Evolutionary conservation across 1,140 invertebrate species (phyloP), one percentile per base, ranked within the genome.

Genomic region (Polypedilum vanderplanki): DNA sequence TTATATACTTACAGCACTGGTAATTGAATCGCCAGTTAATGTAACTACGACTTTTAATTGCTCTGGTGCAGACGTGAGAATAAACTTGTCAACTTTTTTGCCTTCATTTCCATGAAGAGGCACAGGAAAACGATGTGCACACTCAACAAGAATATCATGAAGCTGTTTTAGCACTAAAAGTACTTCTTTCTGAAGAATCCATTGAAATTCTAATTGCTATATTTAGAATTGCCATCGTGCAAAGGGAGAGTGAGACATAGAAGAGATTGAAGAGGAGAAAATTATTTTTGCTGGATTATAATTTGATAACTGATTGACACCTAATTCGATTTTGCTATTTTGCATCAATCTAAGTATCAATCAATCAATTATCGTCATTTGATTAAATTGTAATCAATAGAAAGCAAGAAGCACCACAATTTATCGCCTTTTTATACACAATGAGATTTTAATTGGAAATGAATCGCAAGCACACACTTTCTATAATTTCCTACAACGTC

Each of bases 131-230:
- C 91, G 86, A 78, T 91, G 88, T 10, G 91, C 91, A 85, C 93
- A 95, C 85, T 95, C 93, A 79, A 92, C 88, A 79, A 96, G 85
- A 79, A 96, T 91, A 75, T 90, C 88, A 78, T 93, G 90, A 22
- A 96, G 86, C 80, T 95, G 92, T 78, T 90, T 89, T 79, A 96
- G 84, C 78, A 94, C 93, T 74, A 90, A 89, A 82, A 94, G 93
- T 75, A 96, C 93, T 84, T 96, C 93, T 82, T 94, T 89, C 78
- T 93, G 90, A 70, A 96, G 86, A 65, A 96, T 89, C 94, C 94
- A 96, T 85, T 95, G 92, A 83, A 95, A 96, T 86, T 96, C 94
- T 84, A 92, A 90, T 90, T 95, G 93, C 93, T 96, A 82, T 75
- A 89, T n/a, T n/a, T 33, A 33, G 24, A 33, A 33, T 5, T 5